These are phyloP conservation scores for Burhinus bistriatus DNA, from an alignment of 2,113 vertebrate genomes.

Conservation along the genomic window DNA sequence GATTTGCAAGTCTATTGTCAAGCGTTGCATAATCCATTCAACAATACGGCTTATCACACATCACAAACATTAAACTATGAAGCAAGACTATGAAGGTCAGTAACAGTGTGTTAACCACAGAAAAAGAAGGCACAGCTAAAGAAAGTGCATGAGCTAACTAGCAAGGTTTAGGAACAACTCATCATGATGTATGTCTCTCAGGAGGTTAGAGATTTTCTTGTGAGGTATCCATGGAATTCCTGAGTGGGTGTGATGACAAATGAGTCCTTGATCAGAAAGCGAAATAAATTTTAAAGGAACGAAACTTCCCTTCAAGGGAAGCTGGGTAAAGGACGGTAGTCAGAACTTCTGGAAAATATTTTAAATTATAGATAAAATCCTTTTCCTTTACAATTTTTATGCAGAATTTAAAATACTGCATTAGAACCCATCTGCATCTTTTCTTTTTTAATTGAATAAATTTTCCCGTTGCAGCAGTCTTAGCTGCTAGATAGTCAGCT, in stretches of 20 bases:
- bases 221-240: background rate
- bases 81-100: slow-evolving; percentile 31
- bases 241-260: background rate
- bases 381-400: background rate
- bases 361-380: background rate
- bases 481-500: background rate
- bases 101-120: slow-evolving; percentile 13
- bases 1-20: slow-evolving; percentile 23
- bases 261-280: background rate
- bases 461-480: background rate
- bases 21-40: background rate
- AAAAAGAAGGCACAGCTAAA: slow-evolving; percentile 35
- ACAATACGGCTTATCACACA: background rate
- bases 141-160: slow-evolving; percentile 8
- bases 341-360: background rate
- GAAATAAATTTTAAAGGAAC: background rate
- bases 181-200: background rate
- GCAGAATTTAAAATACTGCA: background rate
- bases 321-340: background rate
- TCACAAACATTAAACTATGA: slow-evolving; percentile 49
- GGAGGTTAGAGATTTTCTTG: background rate
- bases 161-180: slow-evolving; percentile 44
- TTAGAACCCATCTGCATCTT: background rate
- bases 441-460: background rate
- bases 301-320: background rate